Evolutionary conservation across 1,140 invertebrate species (phyloP).

Genomic region (Drosophila watanabei): DNA sequence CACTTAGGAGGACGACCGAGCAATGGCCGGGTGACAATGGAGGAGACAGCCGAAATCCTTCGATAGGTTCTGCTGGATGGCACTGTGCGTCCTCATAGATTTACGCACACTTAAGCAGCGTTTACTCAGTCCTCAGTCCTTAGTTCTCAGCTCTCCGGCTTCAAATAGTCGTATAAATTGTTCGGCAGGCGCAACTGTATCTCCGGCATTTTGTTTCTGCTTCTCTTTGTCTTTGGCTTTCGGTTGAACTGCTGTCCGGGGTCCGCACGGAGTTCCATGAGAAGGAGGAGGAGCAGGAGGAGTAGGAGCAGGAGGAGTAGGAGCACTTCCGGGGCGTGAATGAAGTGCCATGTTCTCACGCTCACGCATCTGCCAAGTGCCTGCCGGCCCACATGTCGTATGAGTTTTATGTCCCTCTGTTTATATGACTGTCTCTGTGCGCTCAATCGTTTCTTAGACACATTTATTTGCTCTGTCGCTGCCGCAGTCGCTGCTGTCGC

Average conservation of each 20-base stretch:
- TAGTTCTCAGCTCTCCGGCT: conserved; percentile 13
- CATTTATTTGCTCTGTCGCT: conserved; percentile 67
- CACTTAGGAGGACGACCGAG: conserved; percentile 52
- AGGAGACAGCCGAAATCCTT: conserved; percentile 56
- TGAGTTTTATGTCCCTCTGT: conserved; percentile 70
- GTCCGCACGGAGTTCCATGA: conserved; percentile 1
- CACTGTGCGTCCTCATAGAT: conserved; percentile 68
- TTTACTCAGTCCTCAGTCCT: conserved; percentile 62
- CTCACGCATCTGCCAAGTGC: conserved; percentile 68
- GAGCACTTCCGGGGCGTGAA: conserved; percentile 59
- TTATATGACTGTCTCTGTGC: conserved; percentile 50
- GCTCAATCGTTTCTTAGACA: conserved; percentile 64
- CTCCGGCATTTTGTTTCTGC: conserved; percentile 39
- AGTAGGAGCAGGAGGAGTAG: neutral
- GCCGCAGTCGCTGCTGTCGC: conserved; percentile 14
- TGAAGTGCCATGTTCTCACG: conserved; percentile 76
- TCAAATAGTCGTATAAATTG: conserved; percentile 68
- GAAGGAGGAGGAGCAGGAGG: neutral
- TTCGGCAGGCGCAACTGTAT: conserved; percentile 57
- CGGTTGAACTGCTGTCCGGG: conserved; percentile 31
- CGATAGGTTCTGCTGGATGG: conserved; percentile 46
- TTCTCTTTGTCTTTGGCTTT: conserved; percentile 52
- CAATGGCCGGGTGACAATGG: conserved; percentile 35
- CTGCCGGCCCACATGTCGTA: conserved; percentile 64
- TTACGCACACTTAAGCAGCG: conserved; percentile 76